Evolutionary conservation across 2,888 invertebrate genomes (phyloP).

Genomic region (Calameuta idolon): DNA sequence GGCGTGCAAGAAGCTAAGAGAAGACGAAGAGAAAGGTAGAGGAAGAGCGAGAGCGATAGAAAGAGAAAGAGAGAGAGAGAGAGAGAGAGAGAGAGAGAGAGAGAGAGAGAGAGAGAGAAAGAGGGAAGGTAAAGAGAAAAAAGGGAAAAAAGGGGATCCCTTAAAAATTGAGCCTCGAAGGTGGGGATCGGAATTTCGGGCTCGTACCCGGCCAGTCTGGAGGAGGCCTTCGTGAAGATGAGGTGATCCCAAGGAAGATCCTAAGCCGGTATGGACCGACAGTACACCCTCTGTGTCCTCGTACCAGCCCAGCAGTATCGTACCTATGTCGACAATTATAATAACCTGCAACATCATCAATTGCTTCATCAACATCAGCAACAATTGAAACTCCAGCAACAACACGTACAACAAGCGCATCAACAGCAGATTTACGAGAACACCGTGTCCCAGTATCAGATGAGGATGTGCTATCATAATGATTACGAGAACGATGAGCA

Average conservation of each 20-base stretch:
- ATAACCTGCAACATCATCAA: constrained; percentile 40
- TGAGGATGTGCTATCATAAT: constrained; percentile 66
- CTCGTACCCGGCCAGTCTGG: constrained; percentile 65
- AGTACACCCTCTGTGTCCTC: constrained; percentile 65
- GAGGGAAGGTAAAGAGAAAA: constrained; percentile 12
- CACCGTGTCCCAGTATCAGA: constrained; percentile 62
- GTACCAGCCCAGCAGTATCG: constrained; percentile 66
- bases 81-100: constrained; percentile 5
- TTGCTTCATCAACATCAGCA: constrained; percentile 42
- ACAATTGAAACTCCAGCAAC: constrained; percentile 32
- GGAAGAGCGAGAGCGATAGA: constrained; percentile 3
- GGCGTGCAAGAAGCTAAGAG: constrained; percentile 15
- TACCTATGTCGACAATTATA: constrained; percentile 59
- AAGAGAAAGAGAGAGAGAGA: not conserved
- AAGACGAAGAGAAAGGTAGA: constrained; percentile 16
- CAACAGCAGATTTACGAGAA: constrained; percentile 60
- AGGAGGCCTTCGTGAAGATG: constrained; percentile 65
- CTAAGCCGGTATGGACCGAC: constrained; percentile 64
- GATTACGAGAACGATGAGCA: constrained; percentile 66
- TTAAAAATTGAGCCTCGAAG: constrained; percentile 64
- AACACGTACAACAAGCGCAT: constrained; percentile 20
- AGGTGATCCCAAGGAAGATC: constrained; percentile 48
- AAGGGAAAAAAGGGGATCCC: constrained; percentile 60
- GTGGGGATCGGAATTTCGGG: constrained; percentile 67
- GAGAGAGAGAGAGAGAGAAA: constrained; percentile 10